Percentiles rank a stretch among this genome's conserved stretches.
Conservation (phyloP, 2,888 invertebrate genomes). For the Parapristionchus giblindavisi region DNA sequence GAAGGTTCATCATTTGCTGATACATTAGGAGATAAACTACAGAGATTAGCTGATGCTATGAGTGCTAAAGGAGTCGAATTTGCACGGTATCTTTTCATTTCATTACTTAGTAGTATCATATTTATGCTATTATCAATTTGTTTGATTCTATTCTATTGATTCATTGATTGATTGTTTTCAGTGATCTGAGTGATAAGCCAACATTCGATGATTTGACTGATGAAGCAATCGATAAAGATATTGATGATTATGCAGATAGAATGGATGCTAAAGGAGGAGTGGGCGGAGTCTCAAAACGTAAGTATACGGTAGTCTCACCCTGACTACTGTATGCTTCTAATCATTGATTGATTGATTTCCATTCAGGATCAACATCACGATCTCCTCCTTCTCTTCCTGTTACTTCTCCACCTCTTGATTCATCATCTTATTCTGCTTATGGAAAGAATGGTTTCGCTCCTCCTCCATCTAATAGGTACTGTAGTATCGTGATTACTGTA, state of each 20-base stretch:
- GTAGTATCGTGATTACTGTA: not conserved
- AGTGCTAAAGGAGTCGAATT: constrained; percentile 27
- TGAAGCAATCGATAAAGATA: constrained; percentile 26
- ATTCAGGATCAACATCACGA: constrained; percentile 29
- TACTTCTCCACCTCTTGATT: constrained; percentile 7
- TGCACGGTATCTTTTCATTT: constrained; percentile 27
- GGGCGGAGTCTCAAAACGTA: no score
- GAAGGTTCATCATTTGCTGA: not conserved
- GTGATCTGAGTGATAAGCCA: constrained; percentile 20
- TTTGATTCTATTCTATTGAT: no score
- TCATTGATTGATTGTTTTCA: not conserved
- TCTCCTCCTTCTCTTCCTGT: constrained; percentile 30
- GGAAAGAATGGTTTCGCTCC: constrained; percentile 33
- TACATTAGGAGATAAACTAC: constrained; percentile 29
- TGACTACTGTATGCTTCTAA: not conserved
- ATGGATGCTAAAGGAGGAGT: constrained; percentile 14
- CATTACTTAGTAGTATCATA: no score
- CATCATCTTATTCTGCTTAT: not conserved
- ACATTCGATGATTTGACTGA: constrained; percentile 26
- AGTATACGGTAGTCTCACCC: not conserved
- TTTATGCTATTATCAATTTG: no score
- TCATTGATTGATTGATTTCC: not conserved
- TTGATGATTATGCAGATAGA: constrained; percentile 34
- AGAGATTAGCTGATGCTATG: constrained; percentile 15
- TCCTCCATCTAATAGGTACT: constrained; percentile 31